These are phyloP conservation scores for Oxygymnocypris stewartii DNA, from an alignment of 2,113 vertebrate genomes.

Conservation along the genomic window DNA sequence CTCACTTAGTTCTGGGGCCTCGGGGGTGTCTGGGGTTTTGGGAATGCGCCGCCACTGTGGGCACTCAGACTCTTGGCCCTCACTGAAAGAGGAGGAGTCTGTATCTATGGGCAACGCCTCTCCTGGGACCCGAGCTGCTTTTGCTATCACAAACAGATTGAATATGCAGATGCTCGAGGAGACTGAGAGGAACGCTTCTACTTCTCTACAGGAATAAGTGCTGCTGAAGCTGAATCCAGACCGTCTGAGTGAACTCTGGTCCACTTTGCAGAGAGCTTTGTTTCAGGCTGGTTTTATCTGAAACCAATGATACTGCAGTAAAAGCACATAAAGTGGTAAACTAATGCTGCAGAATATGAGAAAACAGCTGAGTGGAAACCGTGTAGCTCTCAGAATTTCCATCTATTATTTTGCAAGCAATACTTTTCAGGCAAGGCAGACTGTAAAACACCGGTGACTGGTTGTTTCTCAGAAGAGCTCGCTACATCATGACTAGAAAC, in stretches of 20 bases:
- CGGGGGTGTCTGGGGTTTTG: constrained; percentile 65
- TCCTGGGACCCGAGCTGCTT: constrained; percentile 76
- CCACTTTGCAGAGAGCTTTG: not conserved
- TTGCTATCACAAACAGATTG: constrained; percentile 76
- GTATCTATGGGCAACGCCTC: constrained; percentile 72
- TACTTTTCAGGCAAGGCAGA: not conserved
- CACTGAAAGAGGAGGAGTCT: constrained; percentile 73
- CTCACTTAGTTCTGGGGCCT: constrained; percentile 74
- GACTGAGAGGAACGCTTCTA: constrained; percentile 25
- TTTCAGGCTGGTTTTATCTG: not conserved
- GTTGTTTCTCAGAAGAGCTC: not conserved
- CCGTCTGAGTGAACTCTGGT: not conserved
- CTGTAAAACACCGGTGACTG: not conserved
- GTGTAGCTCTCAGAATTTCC: not conserved
- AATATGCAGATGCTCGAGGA: constrained; percentile 71
- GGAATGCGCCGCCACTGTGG: constrained; percentile 71
- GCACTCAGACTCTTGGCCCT: constrained; percentile 74
- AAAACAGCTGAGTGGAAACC: constrained; percentile 3
- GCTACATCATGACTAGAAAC: not conserved
- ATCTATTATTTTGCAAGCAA: not conserved
- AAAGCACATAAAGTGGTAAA: not conserved
- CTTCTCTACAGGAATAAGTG: not conserved
- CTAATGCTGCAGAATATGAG: not conserved
- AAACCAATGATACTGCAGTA: not conserved
- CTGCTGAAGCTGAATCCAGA: not conserved